Evolutionary conservation across 2,888 invertebrate genomes (phyloP).

Genomic region (Toxonevra muliebris): DNA sequence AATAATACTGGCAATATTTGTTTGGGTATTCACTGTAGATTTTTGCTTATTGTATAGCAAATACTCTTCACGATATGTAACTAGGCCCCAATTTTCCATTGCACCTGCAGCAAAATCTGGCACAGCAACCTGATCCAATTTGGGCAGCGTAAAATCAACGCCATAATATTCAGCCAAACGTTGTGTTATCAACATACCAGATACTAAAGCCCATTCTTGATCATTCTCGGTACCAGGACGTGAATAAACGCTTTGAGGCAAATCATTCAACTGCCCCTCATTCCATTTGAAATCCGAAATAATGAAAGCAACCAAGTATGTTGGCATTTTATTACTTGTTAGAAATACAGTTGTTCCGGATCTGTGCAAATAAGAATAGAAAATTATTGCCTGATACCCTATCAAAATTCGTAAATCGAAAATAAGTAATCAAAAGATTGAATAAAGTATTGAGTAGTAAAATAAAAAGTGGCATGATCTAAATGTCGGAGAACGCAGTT

Average conservation of each 20-base stretch:
- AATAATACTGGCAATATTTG: constrained; percentile 67
- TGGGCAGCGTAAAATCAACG: constrained; percentile 78
- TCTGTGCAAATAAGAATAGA: constrained; percentile 14
- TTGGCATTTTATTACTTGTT: constrained; percentile 73
- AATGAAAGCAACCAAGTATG: constrained; percentile 83
- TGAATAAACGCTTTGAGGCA: constrained; percentile 57
- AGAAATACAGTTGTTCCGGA: constrained; percentile 53
- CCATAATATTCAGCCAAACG: constrained; percentile 77
- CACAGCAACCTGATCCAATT: constrained; percentile 88
- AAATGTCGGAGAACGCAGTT: too few species aligned
- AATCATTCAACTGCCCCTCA: constrained; percentile 45
- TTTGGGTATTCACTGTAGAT: constrained; percentile 55
- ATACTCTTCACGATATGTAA: constrained; percentile 68
- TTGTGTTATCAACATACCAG: constrained; percentile 76
- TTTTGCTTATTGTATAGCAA: constrained; percentile 53
- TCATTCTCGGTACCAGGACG: constrained; percentile 53
- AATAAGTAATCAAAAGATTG: constrained; percentile 6
- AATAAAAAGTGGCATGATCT: background rate
- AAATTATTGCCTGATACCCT: background rate
- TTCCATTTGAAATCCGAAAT: constrained; percentile 69
- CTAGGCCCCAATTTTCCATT: constrained; percentile 95
- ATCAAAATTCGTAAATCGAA: background rate
- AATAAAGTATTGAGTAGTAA: background rate
- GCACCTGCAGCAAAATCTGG: constrained; percentile 86
- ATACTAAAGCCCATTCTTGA: constrained; percentile 76